Evolutionary conservation across 1,140 invertebrate species (phyloP).

Genomic region (Lethocerus indicus): DNA sequence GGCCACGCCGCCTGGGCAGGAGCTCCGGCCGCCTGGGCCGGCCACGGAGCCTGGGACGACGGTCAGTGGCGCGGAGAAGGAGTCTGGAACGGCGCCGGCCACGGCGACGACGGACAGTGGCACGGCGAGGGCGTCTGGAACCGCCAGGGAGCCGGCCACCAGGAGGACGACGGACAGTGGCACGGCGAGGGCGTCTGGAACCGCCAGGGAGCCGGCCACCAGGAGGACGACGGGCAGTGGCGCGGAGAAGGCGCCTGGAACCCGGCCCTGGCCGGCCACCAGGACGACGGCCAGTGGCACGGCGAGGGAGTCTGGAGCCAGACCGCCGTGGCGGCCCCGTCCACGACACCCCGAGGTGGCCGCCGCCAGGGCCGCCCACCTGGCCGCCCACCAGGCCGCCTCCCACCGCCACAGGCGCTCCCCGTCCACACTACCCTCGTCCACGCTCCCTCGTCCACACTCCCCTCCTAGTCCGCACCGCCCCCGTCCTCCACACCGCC

Average conservation of each 20-base stretch:
- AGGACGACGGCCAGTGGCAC: background rate
- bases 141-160: background rate
- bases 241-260: background rate
- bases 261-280: too few species aligned
- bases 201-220: background rate
- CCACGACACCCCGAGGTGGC: constrained; percentile 36
- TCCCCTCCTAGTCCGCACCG: too few species aligned
- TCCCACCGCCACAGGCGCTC: constrained; percentile 3
- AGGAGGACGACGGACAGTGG: constrained; percentile 5
- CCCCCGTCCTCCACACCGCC: too few species aligned
- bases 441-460: constrained; percentile 20
- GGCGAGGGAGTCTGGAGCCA: too few species aligned
- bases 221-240: background rate
- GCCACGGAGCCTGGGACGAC: too few species aligned
- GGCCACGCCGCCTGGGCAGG: too few species aligned
- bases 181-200: background rate
- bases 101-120: constrained; percentile 3
- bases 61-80: too few species aligned
- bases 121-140: constrained; percentile 4
- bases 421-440: too few species aligned
- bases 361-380: constrained; percentile 35
- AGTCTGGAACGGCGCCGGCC: too few species aligned
- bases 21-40: constrained; percentile 29
- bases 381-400: constrained; percentile 24
- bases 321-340: constrained; percentile 18